Conservation (phyloP, 1,140 invertebrate species). For the Dendroctonus ponderosae region DNA sequence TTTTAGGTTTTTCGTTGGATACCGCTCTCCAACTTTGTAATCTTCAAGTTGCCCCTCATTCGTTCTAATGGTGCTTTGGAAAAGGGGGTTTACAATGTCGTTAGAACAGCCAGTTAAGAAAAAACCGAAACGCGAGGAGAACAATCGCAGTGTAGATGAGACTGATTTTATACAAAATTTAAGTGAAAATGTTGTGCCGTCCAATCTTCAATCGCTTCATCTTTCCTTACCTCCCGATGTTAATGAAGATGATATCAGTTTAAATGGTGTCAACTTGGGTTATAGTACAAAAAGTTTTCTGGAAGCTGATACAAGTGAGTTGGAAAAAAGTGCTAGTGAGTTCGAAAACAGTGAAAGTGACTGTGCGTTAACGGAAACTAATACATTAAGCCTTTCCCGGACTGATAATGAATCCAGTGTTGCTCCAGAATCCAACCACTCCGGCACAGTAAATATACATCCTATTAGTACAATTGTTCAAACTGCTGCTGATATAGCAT, state of each 20-base stretch:
- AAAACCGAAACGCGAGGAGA: conserved; percentile 63
- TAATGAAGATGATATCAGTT: conserved; percentile 45
- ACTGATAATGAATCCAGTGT: neutral
- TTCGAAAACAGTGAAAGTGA: conserved; percentile 27
- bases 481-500: neutral
- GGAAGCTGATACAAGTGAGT: conserved; percentile 41
- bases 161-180: conserved; percentile 49
- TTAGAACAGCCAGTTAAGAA: conserved; percentile 75
- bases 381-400: no score
- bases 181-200: conserved; percentile 39
- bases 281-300: conserved; percentile 38
- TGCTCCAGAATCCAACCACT: conserved; percentile 39
- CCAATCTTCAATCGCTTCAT: conserved; percentile 44
- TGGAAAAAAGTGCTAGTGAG: conserved; percentile 36
- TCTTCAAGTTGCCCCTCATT: no score
- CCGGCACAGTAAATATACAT: conserved; percentile 43
- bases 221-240: conserved; percentile 43
- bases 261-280: conserved; percentile 40
- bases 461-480: conserved; percentile 15
- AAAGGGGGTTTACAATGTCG: conserved; percentile 53
- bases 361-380: conserved; percentile 21
- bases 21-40: no score
- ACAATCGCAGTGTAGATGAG: conserved; percentile 58
- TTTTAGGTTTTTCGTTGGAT: no score
- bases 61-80: conserved; percentile 48